These are phyloP conservation scores for Cercocebus atys DNA, from an alignment of 2,113 vertebrate genomes.

Conservation along the genomic window DNA sequence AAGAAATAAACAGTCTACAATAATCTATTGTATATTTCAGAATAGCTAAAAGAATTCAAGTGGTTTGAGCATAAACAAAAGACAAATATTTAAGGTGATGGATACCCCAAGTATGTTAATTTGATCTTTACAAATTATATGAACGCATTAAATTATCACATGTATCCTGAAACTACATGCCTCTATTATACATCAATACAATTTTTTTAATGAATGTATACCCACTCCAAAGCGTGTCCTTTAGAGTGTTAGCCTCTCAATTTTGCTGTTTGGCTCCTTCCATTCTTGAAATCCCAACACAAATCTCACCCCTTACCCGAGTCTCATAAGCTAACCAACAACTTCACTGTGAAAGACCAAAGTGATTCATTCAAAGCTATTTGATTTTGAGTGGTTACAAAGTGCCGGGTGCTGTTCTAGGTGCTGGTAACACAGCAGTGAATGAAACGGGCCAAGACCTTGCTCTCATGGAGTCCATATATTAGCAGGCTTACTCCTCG, in stretches of 20 bases:
- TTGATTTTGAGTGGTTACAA: background rate
- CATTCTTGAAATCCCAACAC: background rate
- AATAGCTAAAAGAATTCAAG: background rate
- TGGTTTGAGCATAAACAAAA: background rate
- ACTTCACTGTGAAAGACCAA: background rate
- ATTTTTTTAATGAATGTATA: accelerated
- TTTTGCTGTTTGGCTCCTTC: background rate
- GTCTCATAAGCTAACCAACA: background rate
- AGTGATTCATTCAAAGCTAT: background rate
- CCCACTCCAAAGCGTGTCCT: background rate
- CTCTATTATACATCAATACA: background rate
- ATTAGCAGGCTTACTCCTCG: background rate
- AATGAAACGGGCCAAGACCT: background rate
- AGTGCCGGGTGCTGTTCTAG: background rate
- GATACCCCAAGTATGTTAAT: background rate
- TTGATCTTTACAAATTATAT: background rate
- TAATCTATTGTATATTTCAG: background rate
- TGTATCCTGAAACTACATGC: background rate
- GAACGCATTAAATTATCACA: background rate
- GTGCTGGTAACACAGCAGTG: background rate
- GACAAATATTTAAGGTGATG: background rate
- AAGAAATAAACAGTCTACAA: background rate
- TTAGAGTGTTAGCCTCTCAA: background rate
- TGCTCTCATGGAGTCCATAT: background rate
- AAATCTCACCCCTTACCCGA: background rate